These are phyloP conservation scores for Anseranas semipalmata DNA, from an alignment of 2,113 vertebrate species.

Conservation along the genomic window DNA sequence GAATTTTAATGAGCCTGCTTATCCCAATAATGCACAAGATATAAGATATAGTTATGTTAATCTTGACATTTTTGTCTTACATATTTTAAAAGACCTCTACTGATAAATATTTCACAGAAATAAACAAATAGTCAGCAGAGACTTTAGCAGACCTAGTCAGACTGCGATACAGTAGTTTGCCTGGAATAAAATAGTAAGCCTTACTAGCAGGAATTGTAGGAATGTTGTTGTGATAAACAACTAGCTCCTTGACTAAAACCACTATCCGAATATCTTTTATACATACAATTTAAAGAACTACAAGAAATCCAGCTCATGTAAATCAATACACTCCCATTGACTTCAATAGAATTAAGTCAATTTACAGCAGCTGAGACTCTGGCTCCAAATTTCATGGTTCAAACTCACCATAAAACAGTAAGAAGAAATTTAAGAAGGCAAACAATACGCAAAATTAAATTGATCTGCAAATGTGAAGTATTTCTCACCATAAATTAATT, in stretches of 20 bases:
- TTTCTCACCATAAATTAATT: conserved; percentile 14
- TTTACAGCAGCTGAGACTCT: neutral
- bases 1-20: neutral
- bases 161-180: neutral
- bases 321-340: neutral
- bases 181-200: neutral
- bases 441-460: neutral
- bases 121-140: neutral
- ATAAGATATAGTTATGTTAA: neutral
- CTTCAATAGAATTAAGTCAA: neutral
- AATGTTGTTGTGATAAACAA: neutral
- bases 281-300: neutral
- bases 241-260: neutral
- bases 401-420: neutral
- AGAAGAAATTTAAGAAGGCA: neutral
- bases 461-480: neutral
- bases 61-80: neutral
- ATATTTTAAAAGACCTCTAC: neutral
- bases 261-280: neutral
- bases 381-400: neutral
- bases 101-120: neutral
- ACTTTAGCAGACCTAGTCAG: neutral
- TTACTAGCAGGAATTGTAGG: neutral
- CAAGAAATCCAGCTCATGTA: neutral
- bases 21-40: neutral